phyloP scores from a whole-genome alignment of 2,113 vertebrate genomes.

The Procavia capensis region DNA sequence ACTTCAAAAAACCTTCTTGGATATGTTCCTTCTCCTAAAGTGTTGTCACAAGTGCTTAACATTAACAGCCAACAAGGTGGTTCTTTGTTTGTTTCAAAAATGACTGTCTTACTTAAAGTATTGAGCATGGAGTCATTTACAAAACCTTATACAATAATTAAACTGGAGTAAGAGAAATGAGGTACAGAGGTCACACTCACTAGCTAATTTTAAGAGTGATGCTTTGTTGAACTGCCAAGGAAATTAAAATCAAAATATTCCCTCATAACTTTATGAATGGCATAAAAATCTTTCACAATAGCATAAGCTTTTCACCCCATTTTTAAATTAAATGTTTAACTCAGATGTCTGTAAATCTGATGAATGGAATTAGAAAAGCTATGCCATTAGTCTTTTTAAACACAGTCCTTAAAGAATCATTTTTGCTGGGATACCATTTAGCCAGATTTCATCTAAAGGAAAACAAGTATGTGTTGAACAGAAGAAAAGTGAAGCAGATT shows the following conservation, averaged over 20 bases:
- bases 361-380: conserved; percentile 41
- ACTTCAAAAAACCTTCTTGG: conserved; percentile 9
- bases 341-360: conserved; percentile 46
- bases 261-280: conserved; percentile 40
- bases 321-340: conserved; percentile 57
- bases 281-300: conserved; percentile 33
- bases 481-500: neutral
- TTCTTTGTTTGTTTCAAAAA: conserved; percentile 43
- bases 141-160: conserved; percentile 57
- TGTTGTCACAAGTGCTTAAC: conserved; percentile 2
- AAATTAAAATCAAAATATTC: conserved; percentile 64
- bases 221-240: conserved; percentile 56
- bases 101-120: conserved; percentile 28
- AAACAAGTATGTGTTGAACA: neutral
- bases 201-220: conserved; percentile 53
- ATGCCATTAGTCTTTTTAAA: neutral
- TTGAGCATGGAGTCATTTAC: neutral
- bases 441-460: neutral
- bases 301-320: neutral
- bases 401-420: neutral
- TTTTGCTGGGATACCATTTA: conserved; percentile 57
- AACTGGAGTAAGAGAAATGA: conserved; percentile 49
- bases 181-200: conserved; percentile 30
- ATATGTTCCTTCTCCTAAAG: conserved; percentile 39
- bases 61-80: neutral